These are phyloP conservation scores for Siniperca chuatsi DNA, from an alignment of 2,113 vertebrate genomes.

Conservation along the genomic window DNA sequence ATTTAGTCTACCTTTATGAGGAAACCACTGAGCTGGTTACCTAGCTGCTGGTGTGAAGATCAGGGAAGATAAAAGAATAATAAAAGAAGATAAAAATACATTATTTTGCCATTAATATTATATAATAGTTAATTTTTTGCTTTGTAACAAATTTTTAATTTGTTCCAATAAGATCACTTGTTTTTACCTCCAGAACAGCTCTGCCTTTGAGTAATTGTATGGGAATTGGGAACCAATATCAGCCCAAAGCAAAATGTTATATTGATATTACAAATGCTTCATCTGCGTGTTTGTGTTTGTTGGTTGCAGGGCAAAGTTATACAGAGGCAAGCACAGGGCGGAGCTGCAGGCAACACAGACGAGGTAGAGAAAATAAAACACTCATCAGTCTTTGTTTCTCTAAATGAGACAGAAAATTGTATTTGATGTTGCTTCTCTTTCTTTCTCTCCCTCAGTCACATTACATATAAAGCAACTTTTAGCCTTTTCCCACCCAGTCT, in stretches of 20 bases:
- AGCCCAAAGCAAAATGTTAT: neutral
- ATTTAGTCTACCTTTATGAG: neutral
- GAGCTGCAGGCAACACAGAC: slow-evolving; percentile 18
- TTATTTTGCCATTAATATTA: neutral
- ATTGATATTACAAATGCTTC: rapidly evolving
- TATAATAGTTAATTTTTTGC: neutral
- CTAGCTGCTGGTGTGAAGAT: neutral
- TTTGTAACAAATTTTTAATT: neutral
- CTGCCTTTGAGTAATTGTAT: neutral
- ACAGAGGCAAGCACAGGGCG: slow-evolving; percentile 39
- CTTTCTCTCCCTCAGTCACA: neutral
- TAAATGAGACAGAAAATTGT: neutral
- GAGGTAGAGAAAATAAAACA: slow-evolving; percentile 61
- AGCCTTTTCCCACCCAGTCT: neutral
- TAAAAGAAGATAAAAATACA: too few species aligned
- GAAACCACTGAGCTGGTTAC: neutral
- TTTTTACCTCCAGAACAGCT: neutral
- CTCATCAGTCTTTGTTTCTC: neutral
- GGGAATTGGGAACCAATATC: neutral
- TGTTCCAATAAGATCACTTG: neutral
- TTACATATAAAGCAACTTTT: neutral
- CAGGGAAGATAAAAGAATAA: neutral
- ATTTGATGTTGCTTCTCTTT: neutral
- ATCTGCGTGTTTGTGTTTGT: slow-evolving; percentile 17
- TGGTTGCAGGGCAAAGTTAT: slow-evolving; percentile 67